Evolutionary conservation across 2,113 vertebrate species (phyloP).

Genomic region (Bubo scandiacus): DNA sequence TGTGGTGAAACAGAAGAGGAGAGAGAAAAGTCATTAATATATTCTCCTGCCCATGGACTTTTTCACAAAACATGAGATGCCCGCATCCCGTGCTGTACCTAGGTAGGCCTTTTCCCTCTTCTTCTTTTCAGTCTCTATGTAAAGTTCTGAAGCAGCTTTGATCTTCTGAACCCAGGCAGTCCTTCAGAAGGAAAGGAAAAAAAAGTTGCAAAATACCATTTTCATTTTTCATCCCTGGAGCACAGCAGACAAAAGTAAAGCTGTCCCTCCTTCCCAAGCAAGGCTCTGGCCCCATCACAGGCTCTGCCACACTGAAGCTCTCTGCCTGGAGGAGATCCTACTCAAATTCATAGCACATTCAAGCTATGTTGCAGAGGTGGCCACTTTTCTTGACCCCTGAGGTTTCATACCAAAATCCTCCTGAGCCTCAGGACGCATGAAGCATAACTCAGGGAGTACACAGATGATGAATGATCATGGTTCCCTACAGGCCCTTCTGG

Average conservation of each 20-base stretch:
- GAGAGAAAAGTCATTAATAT: not conserved
- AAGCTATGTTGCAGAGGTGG: not conserved
- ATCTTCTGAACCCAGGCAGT: slow-evolving; percentile 99
- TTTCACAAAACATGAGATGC: not conserved
- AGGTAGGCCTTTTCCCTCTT: slow-evolving; percentile 97
- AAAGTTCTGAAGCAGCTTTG: slow-evolving; percentile 97
- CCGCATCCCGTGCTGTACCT: slow-evolving; percentile 70
- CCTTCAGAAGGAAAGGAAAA: slow-evolving; percentile 73
- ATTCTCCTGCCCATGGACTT: not conserved
- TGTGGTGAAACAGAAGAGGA: slow-evolving; percentile 45
- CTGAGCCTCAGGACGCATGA: not conserved
- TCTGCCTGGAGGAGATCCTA: not conserved
- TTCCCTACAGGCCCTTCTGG: not conserved
- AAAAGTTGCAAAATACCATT: not conserved
- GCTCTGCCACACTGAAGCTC: not conserved
- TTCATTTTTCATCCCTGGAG: not conserved
- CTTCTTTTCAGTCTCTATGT: slow-evolving; percentile 99
- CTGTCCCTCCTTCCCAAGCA: not conserved
- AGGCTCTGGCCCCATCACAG: not conserved
- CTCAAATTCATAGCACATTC: not conserved
- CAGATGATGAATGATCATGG: not conserved
- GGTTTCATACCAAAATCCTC: not conserved
- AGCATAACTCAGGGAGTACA: not conserved
- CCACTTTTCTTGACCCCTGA: not conserved
- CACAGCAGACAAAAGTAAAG: not conserved